Evolutionary conservation across 2,888 invertebrate species (phyloP), one percentile per base, ranked within the genome.

Genomic region (Hanleya hanleyi): DNA sequence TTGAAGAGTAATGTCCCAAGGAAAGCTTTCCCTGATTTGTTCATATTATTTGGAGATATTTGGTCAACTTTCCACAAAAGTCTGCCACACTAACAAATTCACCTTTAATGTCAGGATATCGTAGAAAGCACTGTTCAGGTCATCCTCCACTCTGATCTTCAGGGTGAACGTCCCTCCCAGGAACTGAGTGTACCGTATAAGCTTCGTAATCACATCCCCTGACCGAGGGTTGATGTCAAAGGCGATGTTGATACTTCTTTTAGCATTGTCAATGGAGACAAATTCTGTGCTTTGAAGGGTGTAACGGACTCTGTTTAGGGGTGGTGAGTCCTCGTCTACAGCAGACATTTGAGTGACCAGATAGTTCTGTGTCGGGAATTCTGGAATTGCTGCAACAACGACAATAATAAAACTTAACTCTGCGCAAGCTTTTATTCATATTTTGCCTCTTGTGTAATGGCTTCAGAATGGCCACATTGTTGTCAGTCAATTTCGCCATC

Each of bases 61-160:
- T n/a, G n/a, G n/a, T n/a, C n/a, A n/a, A n/a, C n/a, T n/a, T n/a
- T n/a, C n/a, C n/a, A n/a, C n/a, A n/a, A n/a, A n/a, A n/a, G n/a
- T n/a, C n/a, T n/a, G n/a, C n/a, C n/a, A n/a, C n/a, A n/a, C n/a
- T n/a, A n/a, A n/a, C n/a, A n/a, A n/a, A n/a, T n/a, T n/a, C n/a
- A n/a, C n/a, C n/a, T n/a, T n/a, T n/a, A n/a, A n/a, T n/a, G n/a
- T n/a, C n/a, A n/a, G n/a, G n/a, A n/a, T 57, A 26, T 29, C 32
- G 26, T 4, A 57, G 57, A 57, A 57, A 4, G 22, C 29, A 4
- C 74, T 47, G n/a, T 81, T 77, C 3, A 57, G 15, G 12, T 35
- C n/a, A 57, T 87, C 87, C 35, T 78, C 77, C 3, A 83, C 87
- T 51, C 69, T 71, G 4, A 87, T 69, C 0, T 67, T 73, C 6